These are phyloP conservation scores for Nycteola revayana DNA, from an alignment of 2,888 invertebrate species.

Conservation along the genomic window DNA sequence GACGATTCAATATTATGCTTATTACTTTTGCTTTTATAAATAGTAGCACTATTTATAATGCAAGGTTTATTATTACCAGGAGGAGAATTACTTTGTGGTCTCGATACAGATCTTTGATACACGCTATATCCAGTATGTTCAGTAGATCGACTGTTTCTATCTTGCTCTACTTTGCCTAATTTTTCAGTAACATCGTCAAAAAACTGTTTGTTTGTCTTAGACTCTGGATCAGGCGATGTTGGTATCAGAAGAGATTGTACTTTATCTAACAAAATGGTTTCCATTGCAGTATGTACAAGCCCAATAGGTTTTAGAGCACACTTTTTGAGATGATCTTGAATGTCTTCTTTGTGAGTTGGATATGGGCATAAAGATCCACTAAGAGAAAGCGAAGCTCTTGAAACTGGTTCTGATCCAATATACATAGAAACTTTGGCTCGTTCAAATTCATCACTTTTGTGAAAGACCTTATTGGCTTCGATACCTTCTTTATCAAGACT, in stretches of 20 bases:
- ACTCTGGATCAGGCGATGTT: slow-evolving; percentile 54
- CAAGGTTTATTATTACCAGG: slow-evolving; percentile 25
- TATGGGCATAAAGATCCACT: slow-evolving; percentile 50
- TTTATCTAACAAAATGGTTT: slow-evolving; percentile 80
- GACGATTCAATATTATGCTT: slow-evolving; percentile 16
- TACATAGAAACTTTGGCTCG: slow-evolving; percentile 67
- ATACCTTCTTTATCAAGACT: slow-evolving; percentile 58
- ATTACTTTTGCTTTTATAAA: slow-evolving; percentile 14
- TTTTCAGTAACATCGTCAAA: slow-evolving; percentile 67
- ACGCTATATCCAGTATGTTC: slow-evolving; percentile 22
- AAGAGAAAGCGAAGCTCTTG: slow-evolving; percentile 63
- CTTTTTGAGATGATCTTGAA: slow-evolving; percentile 50
- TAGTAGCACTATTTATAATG: slow-evolving; percentile 16
- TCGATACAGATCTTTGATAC: slow-evolving; percentile 17
- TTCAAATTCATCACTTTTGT: slow-evolving; percentile 61
- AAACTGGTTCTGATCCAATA: slow-evolving; percentile 72
- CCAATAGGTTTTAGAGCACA: slow-evolving; percentile 57
- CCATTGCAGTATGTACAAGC: slow-evolving; percentile 78
- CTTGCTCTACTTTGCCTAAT: slow-evolving; percentile 59
- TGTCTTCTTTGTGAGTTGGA: slow-evolving; percentile 42
- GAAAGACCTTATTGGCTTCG: slow-evolving; percentile 46
- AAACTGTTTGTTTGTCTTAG: slow-evolving; percentile 53
- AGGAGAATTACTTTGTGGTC: slow-evolving; percentile 14
- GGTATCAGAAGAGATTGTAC: slow-evolving; percentile 69
- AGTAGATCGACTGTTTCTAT: slow-evolving; percentile 29